A percentile compares a stretch with the other conserved stretches of the same genome.
Conservation (phyloP, 2,113 vertebrate species). For the Podiceps cristatus region DNA sequence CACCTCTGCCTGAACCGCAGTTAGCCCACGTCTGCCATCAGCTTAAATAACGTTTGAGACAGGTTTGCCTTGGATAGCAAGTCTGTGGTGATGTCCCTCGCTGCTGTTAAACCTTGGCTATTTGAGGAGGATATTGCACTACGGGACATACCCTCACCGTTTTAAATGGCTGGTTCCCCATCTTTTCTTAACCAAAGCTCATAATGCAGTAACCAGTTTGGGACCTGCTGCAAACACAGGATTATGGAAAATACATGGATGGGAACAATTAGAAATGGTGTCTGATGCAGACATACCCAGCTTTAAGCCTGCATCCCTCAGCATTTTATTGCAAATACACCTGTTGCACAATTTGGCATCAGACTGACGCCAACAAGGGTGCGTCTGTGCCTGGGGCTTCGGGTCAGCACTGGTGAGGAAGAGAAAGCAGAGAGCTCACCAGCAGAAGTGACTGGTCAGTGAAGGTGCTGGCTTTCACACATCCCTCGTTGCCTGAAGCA, state of each 20-base stretch:
- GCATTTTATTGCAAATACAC: not conserved
- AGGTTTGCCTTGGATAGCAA: not conserved
- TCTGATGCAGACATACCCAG: not conserved
- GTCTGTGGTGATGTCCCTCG: not conserved
- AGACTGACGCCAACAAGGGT: fast-evolving
- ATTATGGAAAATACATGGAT: not conserved
- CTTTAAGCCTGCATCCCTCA: not conserved
- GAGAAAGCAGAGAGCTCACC: not conserved
- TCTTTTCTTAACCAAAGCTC: not conserved
- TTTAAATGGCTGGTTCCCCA: not conserved
- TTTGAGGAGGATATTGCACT: not conserved
- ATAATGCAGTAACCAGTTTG: not conserved
- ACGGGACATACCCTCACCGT: not conserved
- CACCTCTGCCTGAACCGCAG: not conserved
- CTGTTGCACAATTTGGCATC: not conserved
- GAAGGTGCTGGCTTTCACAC: not conserved
- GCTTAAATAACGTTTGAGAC: not conserved
- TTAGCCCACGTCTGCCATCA: not conserved
- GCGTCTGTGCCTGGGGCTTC: not conserved
- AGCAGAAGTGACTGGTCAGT: not conserved
- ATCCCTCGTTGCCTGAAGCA: not conserved
- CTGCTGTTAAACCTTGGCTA: not conserved
- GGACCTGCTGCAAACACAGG: not conserved
- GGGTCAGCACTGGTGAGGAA: not conserved
- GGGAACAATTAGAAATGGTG: not conserved